A percentile compares a stretch with the other conserved stretches of the same genome.
Evolutionary conservation across 2,797 vertebrate species (phyloP).

Genomic region (Aeoliscus strigatus): DNA sequence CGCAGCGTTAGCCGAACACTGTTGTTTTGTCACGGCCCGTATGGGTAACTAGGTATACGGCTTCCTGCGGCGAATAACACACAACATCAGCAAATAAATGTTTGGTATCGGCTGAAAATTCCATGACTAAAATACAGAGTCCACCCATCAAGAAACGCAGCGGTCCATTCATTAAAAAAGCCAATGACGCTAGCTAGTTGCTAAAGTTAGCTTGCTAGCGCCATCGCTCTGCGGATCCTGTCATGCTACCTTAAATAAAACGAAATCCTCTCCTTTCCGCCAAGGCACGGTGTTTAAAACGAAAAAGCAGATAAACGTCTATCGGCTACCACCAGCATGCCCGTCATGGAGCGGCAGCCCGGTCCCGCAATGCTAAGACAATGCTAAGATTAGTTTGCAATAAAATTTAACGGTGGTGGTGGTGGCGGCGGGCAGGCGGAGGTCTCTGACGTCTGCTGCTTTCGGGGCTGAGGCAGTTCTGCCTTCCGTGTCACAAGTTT

Average conservation of each 20-base stretch:
- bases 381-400: conserved; percentile 37
- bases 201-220: conserved; percentile 58
- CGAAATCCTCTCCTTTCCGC: conserved; percentile 78
- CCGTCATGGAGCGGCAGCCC: conserved; percentile 5
- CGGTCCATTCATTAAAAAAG: conserved; percentile 26
- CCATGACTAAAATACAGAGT: neutral
- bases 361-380: conserved; percentile 34
- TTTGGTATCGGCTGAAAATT: neutral
- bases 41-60: conserved; percentile 1
- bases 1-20: conserved; percentile 35
- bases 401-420: conserved; percentile 31
- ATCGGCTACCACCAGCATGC: conserved; percentile 52
- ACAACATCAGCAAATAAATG: neutral
- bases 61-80: neutral
- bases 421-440: conserved; percentile 36
- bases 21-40: conserved; percentile 24
- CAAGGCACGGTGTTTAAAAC: conserved; percentile 82
- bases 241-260: conserved; percentile 87
- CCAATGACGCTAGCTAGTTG: conserved; percentile 36
- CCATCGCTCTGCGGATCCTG: conserved; percentile 57
- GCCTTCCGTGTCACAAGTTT: conserved; percentile 20
- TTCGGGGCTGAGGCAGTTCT: conserved; percentile 30
- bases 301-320: conserved; percentile 71
- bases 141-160: neutral
- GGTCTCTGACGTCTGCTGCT: conserved; percentile 67